phyloP scores from a whole-genome alignment of 2,797 vertebrate genomes.

The Muscicapa striata region DNA sequence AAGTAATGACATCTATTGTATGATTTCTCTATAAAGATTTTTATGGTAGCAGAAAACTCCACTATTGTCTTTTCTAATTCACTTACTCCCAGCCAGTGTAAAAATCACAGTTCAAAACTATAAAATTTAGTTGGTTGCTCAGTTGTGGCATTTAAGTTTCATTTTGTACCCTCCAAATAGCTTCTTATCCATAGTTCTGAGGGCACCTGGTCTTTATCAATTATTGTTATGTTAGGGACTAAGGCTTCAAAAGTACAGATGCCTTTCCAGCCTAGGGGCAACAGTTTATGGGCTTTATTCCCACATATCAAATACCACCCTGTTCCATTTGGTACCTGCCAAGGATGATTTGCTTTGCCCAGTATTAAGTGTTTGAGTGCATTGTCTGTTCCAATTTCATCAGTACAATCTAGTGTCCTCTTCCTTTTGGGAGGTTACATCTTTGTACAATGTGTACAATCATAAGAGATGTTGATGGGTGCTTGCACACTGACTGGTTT shows the following conservation, averaged over 20 bases:
- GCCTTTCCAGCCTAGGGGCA: not conserved
- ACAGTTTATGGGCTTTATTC: not conserved
- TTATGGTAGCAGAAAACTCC: not conserved
- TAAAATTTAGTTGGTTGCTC: accelerated
- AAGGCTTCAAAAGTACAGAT: not conserved
- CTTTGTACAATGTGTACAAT: not conserved
- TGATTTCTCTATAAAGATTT: not conserved
- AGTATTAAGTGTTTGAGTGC: not conserved
- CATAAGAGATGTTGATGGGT: not conserved
- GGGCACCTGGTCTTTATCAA: not conserved
- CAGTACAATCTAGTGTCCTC: not conserved
- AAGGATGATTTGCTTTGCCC: not conserved
- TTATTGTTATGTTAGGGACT: not conserved
- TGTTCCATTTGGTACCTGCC: not conserved
- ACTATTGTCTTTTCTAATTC: not conserved
- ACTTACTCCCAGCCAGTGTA: not conserved
- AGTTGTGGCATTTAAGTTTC: not conserved
- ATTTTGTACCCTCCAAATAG: not conserved
- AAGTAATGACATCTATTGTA: not conserved
- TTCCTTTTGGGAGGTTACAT: not conserved
- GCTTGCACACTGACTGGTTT: not conserved
- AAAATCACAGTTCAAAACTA: not conserved
- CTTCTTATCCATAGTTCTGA: not conserved
- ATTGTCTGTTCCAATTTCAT: not conserved
- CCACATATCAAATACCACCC: not conserved